phyloP scores from a whole-genome alignment of 2,113 vertebrate species.

The Ahaetulla prasina region DNA sequence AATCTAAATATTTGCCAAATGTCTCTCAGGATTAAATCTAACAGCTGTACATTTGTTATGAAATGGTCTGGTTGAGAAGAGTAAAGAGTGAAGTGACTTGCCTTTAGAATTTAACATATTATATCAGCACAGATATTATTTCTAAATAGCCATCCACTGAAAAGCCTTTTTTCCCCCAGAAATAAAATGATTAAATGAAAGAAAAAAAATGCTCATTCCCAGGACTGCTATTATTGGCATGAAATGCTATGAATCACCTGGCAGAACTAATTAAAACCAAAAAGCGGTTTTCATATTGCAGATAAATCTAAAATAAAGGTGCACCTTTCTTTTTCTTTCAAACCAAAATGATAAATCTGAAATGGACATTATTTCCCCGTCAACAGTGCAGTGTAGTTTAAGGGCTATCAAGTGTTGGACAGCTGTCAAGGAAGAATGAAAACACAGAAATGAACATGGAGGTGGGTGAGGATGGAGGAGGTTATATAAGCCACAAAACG shows the following conservation, averaged over 20 bases:
- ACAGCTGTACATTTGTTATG: background rate
- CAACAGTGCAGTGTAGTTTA: constrained; percentile 7
- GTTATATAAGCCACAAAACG: background rate
- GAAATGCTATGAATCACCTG: constrained; percentile 43
- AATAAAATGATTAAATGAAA: constrained; percentile 32
- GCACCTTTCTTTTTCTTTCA: background rate
- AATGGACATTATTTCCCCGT: constrained; percentile 11
- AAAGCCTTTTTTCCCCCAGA: background rate
- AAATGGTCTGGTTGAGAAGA: background rate
- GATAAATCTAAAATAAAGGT: constrained; percentile 35
- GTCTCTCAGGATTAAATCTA: background rate
- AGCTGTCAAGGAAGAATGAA: background rate
- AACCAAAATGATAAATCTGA: constrained; percentile 15
- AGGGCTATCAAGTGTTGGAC: constrained; percentile 6
- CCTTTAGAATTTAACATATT: constrained; percentile 10
- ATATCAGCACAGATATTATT: background rate
- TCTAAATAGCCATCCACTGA: constrained; percentile 7
- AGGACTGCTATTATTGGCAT: constrained; percentile 30
- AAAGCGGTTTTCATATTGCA: constrained; percentile 23
- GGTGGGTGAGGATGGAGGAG: background rate
- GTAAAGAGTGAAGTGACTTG: background rate
- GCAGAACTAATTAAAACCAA: constrained; percentile 51
- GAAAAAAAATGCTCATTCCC: background rate
- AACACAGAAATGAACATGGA: background rate
- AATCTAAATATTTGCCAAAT: background rate